These are phyloP conservation scores for Muscicapa striata DNA, from an alignment of 2,797 vertebrate genomes.

Conservation along the genomic window DNA sequence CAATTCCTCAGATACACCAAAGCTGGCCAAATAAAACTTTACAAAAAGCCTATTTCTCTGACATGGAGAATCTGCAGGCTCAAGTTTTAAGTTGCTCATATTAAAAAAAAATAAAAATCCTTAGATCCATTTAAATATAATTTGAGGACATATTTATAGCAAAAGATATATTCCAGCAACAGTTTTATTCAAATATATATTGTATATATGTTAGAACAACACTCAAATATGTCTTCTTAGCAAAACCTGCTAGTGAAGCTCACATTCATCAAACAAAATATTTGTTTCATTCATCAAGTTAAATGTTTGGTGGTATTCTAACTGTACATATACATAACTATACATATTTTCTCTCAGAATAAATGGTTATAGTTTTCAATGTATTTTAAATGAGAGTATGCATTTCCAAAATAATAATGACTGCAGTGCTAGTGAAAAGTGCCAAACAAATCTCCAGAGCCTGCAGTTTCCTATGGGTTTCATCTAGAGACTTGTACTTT, in stretches of 20 bases:
- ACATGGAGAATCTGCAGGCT: not conserved
- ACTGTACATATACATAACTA: not conserved
- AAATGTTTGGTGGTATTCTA: not conserved
- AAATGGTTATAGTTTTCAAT: not conserved
- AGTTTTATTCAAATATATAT: not conserved
- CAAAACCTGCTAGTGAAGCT: not conserved
- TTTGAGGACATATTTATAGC: slow-evolving; percentile 37
- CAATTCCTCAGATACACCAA: not conserved
- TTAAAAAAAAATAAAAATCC: not conserved
- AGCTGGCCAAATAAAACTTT: not conserved
- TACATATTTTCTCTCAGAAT: not conserved
- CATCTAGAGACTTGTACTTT: not conserved
- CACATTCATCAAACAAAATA: not conserved
- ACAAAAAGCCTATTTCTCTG: not conserved
- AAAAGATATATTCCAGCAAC: slow-evolving; percentile 42
- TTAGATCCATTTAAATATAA: not conserved
- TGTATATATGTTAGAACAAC: not conserved
- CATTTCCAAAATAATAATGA: not conserved
- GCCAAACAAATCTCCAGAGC: not conserved
- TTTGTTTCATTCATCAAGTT: not conserved
- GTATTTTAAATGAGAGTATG: not conserved
- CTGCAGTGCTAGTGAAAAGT: not conserved
- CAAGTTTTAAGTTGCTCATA: not conserved
- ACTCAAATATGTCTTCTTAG: not conserved
- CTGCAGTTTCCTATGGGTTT: not conserved